These are phyloP conservation scores for Carlito syrichta DNA, from an alignment of 2,113 vertebrate species.

Conservation along the genomic window DNA sequence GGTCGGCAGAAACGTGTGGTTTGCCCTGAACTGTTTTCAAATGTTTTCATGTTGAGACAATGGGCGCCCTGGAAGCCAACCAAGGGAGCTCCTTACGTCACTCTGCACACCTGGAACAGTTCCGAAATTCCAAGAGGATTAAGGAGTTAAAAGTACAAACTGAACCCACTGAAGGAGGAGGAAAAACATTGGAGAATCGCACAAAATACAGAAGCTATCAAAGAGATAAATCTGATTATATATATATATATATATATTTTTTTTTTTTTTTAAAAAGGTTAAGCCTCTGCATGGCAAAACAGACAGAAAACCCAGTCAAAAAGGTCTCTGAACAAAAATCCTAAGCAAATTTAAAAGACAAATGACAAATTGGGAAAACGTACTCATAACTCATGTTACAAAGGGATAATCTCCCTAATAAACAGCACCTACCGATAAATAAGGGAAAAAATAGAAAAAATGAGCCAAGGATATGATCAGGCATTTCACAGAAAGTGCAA, in stretches of 20 bases:
- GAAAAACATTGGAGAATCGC: not conserved
- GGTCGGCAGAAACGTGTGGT: not conserved
- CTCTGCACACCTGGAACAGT: not conserved
- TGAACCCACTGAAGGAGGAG: not conserved
- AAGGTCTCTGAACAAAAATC: not conserved
- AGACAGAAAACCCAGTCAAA: not conserved
- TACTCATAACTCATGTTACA: not conserved
- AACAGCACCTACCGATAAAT: not conserved
- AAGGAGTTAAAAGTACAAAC: not conserved
- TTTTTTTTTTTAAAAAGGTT: too few relatives aligned
- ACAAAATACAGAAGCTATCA: not conserved
- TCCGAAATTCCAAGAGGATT: conserved; percentile 9
- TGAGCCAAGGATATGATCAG: not conserved
- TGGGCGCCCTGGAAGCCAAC: not conserved
- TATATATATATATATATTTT: not conserved
- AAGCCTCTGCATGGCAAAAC: not conserved
- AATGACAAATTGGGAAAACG: not conserved
- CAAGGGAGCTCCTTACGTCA: not conserved
- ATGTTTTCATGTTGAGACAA: conserved; percentile 33
- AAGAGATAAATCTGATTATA: not conserved
- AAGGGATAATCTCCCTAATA: not conserved
- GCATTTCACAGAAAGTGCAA: not conserved
- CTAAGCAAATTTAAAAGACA: conserved; percentile 36
- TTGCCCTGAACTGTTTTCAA: not conserved
- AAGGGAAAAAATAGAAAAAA: not conserved